phyloP scores from a whole-genome alignment of 2,113 vertebrate species.

The Prunella fulvescens region DNA sequence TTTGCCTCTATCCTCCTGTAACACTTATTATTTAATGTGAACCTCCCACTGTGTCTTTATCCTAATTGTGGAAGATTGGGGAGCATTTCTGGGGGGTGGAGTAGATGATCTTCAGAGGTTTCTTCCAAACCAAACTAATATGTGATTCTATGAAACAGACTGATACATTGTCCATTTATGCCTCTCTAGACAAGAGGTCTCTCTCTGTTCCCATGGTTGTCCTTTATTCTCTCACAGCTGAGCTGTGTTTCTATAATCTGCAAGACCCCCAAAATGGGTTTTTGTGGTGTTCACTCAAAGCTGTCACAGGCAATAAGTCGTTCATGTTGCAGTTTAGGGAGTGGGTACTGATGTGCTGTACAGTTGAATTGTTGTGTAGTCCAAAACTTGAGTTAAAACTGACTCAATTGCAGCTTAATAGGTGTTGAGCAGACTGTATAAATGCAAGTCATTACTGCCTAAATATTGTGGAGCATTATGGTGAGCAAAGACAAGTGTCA shows the following conservation, averaged over 20 bases:
- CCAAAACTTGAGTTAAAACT: constrained; percentile 3
- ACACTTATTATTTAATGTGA: background rate
- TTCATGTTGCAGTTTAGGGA: background rate
- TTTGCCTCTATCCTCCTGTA: background rate
- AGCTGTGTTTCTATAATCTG: background rate
- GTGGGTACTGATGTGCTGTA: background rate
- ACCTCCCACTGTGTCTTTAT: accelerated
- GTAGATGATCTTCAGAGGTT: background rate
- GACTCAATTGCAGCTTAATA: background rate
- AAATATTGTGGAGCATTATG: background rate
- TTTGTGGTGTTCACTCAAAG: background rate
- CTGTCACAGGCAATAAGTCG: background rate
- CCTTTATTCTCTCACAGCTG: background rate
- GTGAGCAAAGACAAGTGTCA: constrained; percentile 13
- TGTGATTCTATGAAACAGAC: background rate
- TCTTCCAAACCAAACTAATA: background rate
- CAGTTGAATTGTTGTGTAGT: background rate
- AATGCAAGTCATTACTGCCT: constrained; percentile 9
- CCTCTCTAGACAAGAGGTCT: background rate
- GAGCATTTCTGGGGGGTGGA: background rate
- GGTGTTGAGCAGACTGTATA: background rate
- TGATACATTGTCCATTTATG: background rate
- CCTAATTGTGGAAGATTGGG: background rate
- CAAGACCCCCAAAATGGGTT: background rate
- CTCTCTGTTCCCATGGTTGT: accelerated